Conservation (phyloP, 2,113 vertebrate species). For the Myodes glareolus region DNA sequence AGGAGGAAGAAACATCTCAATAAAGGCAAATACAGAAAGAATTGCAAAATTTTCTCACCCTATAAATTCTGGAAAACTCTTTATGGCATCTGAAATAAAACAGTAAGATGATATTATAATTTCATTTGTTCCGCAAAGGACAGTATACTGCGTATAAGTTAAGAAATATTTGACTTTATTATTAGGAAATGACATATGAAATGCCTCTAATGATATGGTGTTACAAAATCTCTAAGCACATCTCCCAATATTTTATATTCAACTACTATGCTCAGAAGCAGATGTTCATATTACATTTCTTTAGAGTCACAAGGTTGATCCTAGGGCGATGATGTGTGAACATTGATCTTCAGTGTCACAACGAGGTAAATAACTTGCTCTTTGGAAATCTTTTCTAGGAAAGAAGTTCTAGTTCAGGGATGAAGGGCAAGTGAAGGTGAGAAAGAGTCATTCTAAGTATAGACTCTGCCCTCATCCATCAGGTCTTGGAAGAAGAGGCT, state of each 20-base stretch:
- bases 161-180: background rate
- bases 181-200: background rate
- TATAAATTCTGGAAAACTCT: slow-evolving; percentile 8
- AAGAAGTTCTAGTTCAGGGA: slow-evolving; percentile 4
- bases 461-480: background rate
- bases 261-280: background rate
- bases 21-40: slow-evolving; percentile 30
- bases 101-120: background rate
- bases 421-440: slow-evolving; percentile 18
- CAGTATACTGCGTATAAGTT: background rate
- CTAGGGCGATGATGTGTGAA: background rate
- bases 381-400: background rate
- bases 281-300: background rate
- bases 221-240: background rate
- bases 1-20: slow-evolving; percentile 62
- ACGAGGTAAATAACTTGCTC: background rate
- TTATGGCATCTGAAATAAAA: background rate
- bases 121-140: background rate
- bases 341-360: background rate
- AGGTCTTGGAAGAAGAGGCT: background rate
- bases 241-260: background rate
- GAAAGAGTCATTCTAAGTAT: background rate
- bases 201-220: background rate
- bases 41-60: background rate
- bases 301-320: background rate